A percentile compares a stretch with the other conserved stretches of the same genome.
Evolutionary conservation across 2,888 invertebrate species (phyloP).

Genomic region (Gastracanthus pulcherrimus): DNA sequence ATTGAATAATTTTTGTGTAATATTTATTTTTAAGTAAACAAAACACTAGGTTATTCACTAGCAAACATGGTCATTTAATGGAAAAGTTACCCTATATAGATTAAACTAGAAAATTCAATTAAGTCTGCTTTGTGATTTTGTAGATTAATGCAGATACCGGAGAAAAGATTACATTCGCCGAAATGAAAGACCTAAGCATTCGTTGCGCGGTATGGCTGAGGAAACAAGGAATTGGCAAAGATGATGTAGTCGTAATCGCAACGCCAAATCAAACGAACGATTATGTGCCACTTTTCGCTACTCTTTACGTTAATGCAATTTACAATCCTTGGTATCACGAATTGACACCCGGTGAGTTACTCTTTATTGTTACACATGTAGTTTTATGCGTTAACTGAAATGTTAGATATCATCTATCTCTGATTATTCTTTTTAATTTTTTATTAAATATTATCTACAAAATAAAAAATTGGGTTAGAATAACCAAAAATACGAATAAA

Average conservation of each 20-base stretch:
- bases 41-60: too few relatives aligned
- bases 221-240: slow-evolving; percentile 62
- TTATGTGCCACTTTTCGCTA: slow-evolving; percentile 65
- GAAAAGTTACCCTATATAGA: too few relatives aligned
- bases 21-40: too few relatives aligned
- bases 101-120: too few relatives aligned
- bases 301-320: slow-evolving; percentile 64
- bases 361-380: too few relatives aligned
- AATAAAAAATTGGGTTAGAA: too few relatives aligned
- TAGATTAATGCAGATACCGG: slow-evolving; percentile 65
- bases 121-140: neutral
- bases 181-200: slow-evolving; percentile 63
- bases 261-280: slow-evolving; percentile 65
- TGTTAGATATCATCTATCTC: too few relatives aligned
- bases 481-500: too few relatives aligned
- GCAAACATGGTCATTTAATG: too few relatives aligned
- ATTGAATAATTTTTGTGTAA: too few relatives aligned
- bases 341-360: slow-evolving; percentile 63
- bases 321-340: slow-evolving; percentile 67
- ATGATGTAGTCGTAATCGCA: slow-evolving; percentile 66
- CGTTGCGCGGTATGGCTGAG: slow-evolving; percentile 70
- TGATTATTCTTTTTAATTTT: neutral
- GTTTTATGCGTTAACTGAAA: too few relatives aligned
- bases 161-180: slow-evolving; percentile 59
- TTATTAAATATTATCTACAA: too few relatives aligned